Percentiles rank a stretch among this genome's conserved stretches.
Conservation (phyloP, 2,113 vertebrate genomes). For the Sterrhoptilus dennistouni region DNA sequence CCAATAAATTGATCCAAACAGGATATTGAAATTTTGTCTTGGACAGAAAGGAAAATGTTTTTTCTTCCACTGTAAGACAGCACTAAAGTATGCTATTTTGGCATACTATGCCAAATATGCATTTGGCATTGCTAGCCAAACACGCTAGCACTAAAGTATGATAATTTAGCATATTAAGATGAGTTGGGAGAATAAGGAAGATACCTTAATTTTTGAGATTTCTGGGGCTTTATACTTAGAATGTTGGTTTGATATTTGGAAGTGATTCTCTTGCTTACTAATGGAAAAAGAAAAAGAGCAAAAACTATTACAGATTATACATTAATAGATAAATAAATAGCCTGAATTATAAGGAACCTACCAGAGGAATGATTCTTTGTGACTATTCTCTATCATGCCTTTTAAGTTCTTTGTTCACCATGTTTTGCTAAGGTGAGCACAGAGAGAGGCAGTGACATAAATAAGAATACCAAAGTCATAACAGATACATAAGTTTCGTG, state of each 20-base stretch:
- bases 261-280: not conserved
- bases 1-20: not conserved
- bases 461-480: not conserved
- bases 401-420: not conserved
- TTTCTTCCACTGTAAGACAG: not conserved
- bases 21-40: not conserved
- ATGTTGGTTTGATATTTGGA: not conserved
- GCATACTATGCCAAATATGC: no score
- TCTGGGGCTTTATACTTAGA: not conserved
- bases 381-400: not conserved
- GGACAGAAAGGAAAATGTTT: not conserved
- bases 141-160: not conserved
- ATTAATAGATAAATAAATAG: not conserved
- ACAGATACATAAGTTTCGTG: not conserved
- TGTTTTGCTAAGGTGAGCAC: not conserved
- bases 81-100: not conserved
- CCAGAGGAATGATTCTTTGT: not conserved
- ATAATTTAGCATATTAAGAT: not conserved
- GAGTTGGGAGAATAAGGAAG: not conserved
- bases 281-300: not conserved
- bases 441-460: not conserved
- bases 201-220: not conserved
- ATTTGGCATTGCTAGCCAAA: no score
- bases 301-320: not conserved
- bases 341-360: not conserved